phyloP scores from a whole-genome alignment of 2,888 invertebrate genomes.

The Danaus chrysippus region DNA sequence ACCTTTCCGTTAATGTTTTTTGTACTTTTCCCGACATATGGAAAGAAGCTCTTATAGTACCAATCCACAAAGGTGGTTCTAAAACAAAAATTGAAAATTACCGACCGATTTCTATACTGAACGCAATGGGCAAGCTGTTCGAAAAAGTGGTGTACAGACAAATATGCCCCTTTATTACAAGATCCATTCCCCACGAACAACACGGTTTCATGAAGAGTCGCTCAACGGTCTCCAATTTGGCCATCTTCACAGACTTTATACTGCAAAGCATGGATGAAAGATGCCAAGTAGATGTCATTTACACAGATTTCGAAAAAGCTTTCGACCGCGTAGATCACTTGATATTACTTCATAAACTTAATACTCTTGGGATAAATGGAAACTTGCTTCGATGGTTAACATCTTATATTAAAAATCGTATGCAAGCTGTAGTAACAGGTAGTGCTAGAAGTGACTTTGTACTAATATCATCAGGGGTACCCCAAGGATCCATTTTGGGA shows the following conservation, averaged over 20 bases:
- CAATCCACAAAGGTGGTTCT: no score
- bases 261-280: slow-evolving; percentile 16
- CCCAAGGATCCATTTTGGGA: slow-evolving; percentile 28
- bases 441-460: slow-evolving; percentile 22
- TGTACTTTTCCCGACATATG: slow-evolving; percentile 5
- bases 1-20: no score
- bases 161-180: not conserved
- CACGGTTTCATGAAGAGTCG: slow-evolving; percentile 17
- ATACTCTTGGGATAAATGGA: slow-evolving; percentile 23
- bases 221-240: slow-evolving; percentile 12
- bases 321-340: slow-evolving; percentile 23
- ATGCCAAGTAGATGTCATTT: slow-evolving; percentile 26
- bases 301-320: slow-evolving; percentile 16
- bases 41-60: not conserved
- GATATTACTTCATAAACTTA: slow-evolving; percentile 19
- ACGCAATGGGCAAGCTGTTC: not conserved
- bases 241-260: slow-evolving; percentile 4
- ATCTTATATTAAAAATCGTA: no score
- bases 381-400: slow-evolving; percentile 24
- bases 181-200: slow-evolving; percentile 9
- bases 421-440: slow-evolving; percentile 23
- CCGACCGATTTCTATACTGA: slow-evolving; percentile 9
- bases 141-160: slow-evolving; percentile 3
- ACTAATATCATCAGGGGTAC: slow-evolving; percentile 13
- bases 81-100: not conserved